phyloP scores from a whole-genome alignment of 1,140 invertebrate species.

The Zaprionus kolodkinae region DNA sequence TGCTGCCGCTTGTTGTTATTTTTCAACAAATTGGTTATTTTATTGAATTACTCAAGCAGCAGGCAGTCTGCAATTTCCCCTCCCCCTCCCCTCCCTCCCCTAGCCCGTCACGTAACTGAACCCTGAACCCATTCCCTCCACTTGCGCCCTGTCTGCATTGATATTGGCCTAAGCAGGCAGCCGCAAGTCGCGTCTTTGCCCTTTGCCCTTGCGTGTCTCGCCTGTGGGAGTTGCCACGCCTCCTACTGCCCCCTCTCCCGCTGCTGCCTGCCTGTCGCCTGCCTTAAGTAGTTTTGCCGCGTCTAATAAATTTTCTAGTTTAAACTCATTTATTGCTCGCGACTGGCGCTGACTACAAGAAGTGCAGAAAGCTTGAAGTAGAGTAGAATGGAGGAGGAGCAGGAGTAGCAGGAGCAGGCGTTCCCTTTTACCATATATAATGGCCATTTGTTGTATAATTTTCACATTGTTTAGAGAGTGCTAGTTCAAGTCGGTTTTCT shows the following conservation, averaged over 20 bases:
- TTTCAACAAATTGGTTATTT: slow-evolving; percentile 82
- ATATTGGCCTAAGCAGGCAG: slow-evolving; percentile 70
- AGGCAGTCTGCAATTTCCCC: slow-evolving; percentile 36
- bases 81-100: not conserved
- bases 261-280: slow-evolving; percentile 11
- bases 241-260: not conserved
- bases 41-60: slow-evolving; percentile 82
- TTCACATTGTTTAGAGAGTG: slow-evolving; percentile 78
- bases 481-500: slow-evolving; percentile 35
- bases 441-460: slow-evolving; percentile 80
- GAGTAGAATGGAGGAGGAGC: not conserved
- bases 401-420: no score
- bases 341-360: slow-evolving; percentile 23
- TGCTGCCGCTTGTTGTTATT: slow-evolving; percentile 59
- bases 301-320: slow-evolving; percentile 81
- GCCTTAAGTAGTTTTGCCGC: slow-evolving; percentile 78
- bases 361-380: not conserved
- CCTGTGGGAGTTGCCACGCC: not conserved
- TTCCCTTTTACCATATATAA: slow-evolving; percentile 44
- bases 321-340: slow-evolving; percentile 79
- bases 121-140: slow-evolving; percentile 5
- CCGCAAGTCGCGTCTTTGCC: slow-evolving; percentile 39
- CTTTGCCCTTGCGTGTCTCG: slow-evolving; percentile 64
- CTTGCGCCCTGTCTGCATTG: slow-evolving; percentile 57
- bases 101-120: slow-evolving; percentile 1